Conservation (phyloP, 2,888 invertebrate genomes). For the Drosophila siamana region DNA sequence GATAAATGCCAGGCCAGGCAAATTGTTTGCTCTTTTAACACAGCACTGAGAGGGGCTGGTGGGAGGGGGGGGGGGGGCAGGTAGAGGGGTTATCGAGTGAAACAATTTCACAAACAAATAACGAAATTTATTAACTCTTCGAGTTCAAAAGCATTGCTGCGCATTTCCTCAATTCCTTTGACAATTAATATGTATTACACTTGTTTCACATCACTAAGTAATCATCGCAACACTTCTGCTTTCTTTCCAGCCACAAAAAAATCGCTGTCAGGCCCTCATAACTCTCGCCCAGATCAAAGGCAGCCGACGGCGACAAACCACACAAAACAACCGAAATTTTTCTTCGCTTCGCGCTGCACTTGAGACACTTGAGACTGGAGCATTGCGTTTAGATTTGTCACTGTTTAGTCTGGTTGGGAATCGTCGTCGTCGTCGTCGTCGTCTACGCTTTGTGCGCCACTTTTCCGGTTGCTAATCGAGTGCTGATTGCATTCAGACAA, state of each 20-base stretch:
- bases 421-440: no score
- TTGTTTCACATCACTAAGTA: slow-evolving; percentile 52
- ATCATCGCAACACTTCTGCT: slow-evolving; percentile 59
- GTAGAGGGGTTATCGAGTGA: neutral
- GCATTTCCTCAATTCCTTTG: slow-evolving; percentile 76
- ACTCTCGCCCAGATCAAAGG: slow-evolving; percentile 64
- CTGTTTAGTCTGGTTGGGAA: slow-evolving; percentile 61
- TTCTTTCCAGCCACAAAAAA: slow-evolving; percentile 38
- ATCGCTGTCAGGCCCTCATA: slow-evolving; percentile 45
- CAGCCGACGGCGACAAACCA: slow-evolving; percentile 54
- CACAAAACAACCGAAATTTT: neutral
- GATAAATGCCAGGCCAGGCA: slow-evolving; percentile 63
- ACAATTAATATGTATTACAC: slow-evolving; percentile 71
- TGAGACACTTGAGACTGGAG: slow-evolving; percentile 51
- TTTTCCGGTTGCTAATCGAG: slow-evolving; percentile 26
- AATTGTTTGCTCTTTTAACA: slow-evolving; percentile 62
- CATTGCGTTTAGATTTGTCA: slow-evolving; percentile 50
- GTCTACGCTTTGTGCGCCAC: slow-evolving; percentile 6
- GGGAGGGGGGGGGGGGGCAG: neutral
- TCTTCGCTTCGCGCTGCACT: slow-evolving; percentile 13
- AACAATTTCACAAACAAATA: slow-evolving; percentile 73
- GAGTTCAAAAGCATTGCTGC: slow-evolving; percentile 76
- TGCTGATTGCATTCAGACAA: slow-evolving; percentile 48
- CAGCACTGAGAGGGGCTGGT: slow-evolving; percentile 2
- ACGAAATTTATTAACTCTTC: slow-evolving; percentile 70